A percentile compares a stretch with the other conserved stretches of the same genome.
These are phyloP conservation scores for Pseudochirops cupreus DNA, from an alignment of 2,797 vertebrate species.

Conservation along the genomic window DNA sequence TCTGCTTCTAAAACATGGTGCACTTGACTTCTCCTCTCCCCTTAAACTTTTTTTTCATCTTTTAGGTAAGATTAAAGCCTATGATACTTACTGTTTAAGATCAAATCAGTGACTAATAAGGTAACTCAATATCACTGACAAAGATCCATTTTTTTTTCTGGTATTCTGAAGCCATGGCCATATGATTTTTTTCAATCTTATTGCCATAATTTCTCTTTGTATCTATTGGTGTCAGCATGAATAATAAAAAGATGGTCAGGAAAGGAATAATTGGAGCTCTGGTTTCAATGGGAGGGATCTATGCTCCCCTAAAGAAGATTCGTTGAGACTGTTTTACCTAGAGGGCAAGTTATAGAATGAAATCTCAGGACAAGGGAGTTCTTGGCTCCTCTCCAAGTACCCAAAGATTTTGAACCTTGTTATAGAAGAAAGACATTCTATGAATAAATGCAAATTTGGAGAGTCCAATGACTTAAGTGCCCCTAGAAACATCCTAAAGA, in stretches of 20 bases:
- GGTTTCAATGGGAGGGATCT: neutral
- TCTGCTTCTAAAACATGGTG: neutral
- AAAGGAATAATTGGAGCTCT: neutral
- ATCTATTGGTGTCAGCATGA: too few species aligned
- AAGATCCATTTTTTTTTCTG: neutral
- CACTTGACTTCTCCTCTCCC: neutral
- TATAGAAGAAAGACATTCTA: neutral
- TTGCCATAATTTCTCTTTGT: neutral
- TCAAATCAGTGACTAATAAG: neutral
- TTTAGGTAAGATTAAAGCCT: neutral
- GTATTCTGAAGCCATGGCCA: neutral
- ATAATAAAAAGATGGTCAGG: neutral
- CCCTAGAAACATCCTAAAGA: neutral
- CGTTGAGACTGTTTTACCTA: neutral
- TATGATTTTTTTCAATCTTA: neutral
- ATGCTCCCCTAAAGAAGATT: neutral
- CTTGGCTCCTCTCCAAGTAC: neutral
- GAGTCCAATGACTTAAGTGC: neutral
- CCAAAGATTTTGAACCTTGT: neutral
- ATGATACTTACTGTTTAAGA: neutral
- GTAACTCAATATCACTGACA: neutral
- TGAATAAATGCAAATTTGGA: neutral
- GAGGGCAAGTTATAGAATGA: neutral
- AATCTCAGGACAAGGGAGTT: neutral
- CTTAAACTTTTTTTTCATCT: neutral